Evolutionary conservation across 2,888 invertebrate species (phyloP), one percentile per base, ranked within the genome.

Genomic region (Agrochola lota): DNA sequence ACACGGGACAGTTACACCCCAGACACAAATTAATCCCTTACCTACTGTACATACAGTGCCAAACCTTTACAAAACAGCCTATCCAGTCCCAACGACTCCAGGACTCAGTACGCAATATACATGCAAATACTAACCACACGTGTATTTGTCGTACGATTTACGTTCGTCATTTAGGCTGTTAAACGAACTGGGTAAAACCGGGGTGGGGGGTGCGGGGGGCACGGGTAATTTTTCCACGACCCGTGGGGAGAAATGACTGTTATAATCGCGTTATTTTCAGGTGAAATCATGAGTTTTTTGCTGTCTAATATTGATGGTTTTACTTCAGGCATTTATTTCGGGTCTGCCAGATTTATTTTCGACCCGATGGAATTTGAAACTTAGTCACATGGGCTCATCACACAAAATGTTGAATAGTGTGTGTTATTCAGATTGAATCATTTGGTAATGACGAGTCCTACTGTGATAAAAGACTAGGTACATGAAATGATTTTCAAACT

Each of bases 61-160:
- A 9, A 30, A 23, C 5, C 67, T 67, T 67, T 9, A 23, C 30
- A 11, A n/a, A 40, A 30, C 3, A 8, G 11, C 30, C 8, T 68
- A 71, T 74, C 66, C 77, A 77, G 23, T 30, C 4, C 30, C 8
- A 66, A 72, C 23, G 1, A 30, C 6, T 85, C 76, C 23, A 63
- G 30, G 26, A 46, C 74, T 20, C 77, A 68, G 74, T 77, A 68
- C 81, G 85, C 90, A 90, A 90, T 91, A 91, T 91, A 90, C 87
- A 92, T 91, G 90, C 89, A 90, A 92, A 91, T 91, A 82, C 81
- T 87, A 81, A 87, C 85, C 87, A 86, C 85, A 86, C 84, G 83
- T 87, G 85, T 86, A 80, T 88, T 88, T 84, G 79, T 89, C 77
- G 77, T 84, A 78, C 80, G 82, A 90, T 90, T 91, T 89, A 84